Conservation (phyloP, 1,140 invertebrate species). For the Drosophila nigromelanica region DNA sequence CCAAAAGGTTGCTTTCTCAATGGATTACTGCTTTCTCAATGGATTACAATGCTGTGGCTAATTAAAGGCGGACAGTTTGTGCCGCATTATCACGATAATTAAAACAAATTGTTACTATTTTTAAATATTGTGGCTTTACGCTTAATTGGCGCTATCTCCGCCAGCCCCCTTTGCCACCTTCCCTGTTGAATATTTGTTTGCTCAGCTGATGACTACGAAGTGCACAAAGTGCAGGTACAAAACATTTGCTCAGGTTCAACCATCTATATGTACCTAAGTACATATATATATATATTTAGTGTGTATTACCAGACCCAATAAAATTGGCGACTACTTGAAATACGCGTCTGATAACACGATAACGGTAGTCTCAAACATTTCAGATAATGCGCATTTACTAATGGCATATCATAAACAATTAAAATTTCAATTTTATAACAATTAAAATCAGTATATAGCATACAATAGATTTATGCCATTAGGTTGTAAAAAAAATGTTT, state of each 20-base stretch:
- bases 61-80: conserved; percentile 43
- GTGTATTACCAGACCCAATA: conserved; percentile 40
- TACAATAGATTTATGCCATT: conserved; percentile 15
- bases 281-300: not conserved
- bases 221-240: conserved; percentile 49
- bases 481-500: not conserved
- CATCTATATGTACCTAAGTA: not conserved
- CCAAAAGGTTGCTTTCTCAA: conserved; percentile 27
- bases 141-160: conserved; percentile 53
- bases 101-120: conserved; percentile 74
- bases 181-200: conserved; percentile 30
- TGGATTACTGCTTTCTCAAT: conserved; percentile 35
- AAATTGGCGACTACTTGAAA: conserved; percentile 49
- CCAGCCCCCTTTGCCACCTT: not conserved
- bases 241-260: conserved; percentile 10
- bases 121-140: conserved; percentile 44
- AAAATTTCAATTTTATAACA: conserved; percentile 34
- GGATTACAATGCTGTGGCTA: conserved; percentile 32
- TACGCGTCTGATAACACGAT: conserved; percentile 51
- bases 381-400: conserved; percentile 61
- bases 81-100: conserved; percentile 50
- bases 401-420: conserved; percentile 54
- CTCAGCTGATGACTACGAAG: conserved; percentile 54
- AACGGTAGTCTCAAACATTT: conserved; percentile 11
- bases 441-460: not conserved